Evolutionary conservation across 2,797 vertebrate species (phyloP).

Genomic region (Tadarida brasiliensis): DNA sequence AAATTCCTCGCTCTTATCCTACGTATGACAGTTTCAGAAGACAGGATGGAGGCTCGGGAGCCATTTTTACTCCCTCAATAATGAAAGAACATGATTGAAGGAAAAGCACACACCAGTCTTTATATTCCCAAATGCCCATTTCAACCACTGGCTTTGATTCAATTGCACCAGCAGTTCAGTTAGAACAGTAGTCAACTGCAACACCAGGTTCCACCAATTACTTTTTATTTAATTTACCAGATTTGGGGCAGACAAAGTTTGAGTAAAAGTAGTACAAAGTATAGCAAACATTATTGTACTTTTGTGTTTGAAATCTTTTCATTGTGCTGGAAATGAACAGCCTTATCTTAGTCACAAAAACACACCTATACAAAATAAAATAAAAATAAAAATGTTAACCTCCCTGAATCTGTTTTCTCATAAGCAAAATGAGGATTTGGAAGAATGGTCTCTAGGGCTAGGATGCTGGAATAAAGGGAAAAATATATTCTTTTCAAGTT

Average conservation of each 20-base stretch:
- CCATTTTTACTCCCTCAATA: slow-evolving; percentile 14
- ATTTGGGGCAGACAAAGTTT: slow-evolving; percentile 1
- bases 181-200: slow-evolving; percentile 39
- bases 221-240: slow-evolving; percentile 59
- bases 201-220: neutral
- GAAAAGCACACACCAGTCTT: neutral
- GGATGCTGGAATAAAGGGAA: neutral
- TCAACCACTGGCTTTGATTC: neutral
- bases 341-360: slow-evolving; percentile 10
- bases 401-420: neutral
- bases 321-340: neutral
- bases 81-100: slow-evolving; percentile 34
- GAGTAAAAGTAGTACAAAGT: neutral
- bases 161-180: neutral
- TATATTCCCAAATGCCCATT: neutral
- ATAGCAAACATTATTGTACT: neutral
- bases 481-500: neutral
- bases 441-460: neutral
- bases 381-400: slow-evolving; percentile 39
- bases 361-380: neutral
- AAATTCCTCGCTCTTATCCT: slow-evolving; percentile 21
- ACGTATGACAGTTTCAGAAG: neutral
- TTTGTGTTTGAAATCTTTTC: slow-evolving; percentile 38
- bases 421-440: slow-evolving; percentile 22
- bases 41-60: neutral